Base-by-base conservation (phyloP, 2,113 vertebrate species). In the Trogon melanurus region DNA sequence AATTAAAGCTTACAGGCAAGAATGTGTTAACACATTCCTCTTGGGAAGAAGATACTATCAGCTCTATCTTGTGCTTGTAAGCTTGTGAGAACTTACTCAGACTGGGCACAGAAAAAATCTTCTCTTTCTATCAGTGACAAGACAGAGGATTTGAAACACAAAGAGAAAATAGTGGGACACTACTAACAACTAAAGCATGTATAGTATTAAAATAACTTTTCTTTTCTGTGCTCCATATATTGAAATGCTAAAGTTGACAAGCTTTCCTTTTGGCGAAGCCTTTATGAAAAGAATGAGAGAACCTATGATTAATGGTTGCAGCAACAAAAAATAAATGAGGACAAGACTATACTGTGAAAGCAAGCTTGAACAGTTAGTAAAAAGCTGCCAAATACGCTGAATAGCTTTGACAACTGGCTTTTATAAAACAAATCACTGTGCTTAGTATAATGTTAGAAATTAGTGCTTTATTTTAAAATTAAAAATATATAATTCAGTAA, bases 221-320 rank as follows among this genome's bases (percentile, higher is more conserved):
- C 25, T 9, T 50, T 66, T 86, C 50, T 81, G 38, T 88, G 45
- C 22, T 79, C 45, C 88, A 3, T 71, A 88, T 86, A 74, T 85
- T 79, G 53, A 89, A 96, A 89, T 29, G 45, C 5, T 93, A 32
- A 78, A 78, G 67, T 85, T 91, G 79, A 93, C 81, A 85, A 71
- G 47, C 13, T 88, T 82, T 85, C 44, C 34, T 85, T 74, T 74
- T 87, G 73, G 53, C 61, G 82, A 91, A 71, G 45, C 19, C 36
- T 81, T 83, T 57, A 79, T 56, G 41, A 75, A 88, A 83, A 95
- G 51, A 92, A 70, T 72, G 23, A 93, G 75, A 91, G 13, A 93
- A 90, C 20, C 44, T 92, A 67, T 88, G 88, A 93, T 90, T 85
- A 95, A 93, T 76, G 45, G 34, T 78, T 93, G 41, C 62, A 94